These are phyloP conservation scores for Petrophora chlorosata DNA, from an alignment of 2,888 invertebrate species.

Conservation along the genomic window DNA sequence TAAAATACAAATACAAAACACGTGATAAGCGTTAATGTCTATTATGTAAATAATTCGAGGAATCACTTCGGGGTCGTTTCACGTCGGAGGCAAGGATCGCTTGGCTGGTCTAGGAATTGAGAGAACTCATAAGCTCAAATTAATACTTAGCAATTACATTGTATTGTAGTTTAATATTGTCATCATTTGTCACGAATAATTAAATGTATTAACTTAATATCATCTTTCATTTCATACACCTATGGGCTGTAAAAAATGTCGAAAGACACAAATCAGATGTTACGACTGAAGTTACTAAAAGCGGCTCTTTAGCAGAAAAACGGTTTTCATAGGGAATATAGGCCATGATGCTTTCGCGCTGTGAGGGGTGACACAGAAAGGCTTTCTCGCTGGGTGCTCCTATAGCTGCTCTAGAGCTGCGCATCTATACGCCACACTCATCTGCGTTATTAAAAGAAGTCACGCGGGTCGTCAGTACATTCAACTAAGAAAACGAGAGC, in stretches of 20 bases:
- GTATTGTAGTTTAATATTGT: slow-evolving; percentile 65
- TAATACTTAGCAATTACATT: slow-evolving; percentile 66
- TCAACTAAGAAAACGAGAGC: slow-evolving; percentile 27
- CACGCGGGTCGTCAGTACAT: slow-evolving; percentile 28
- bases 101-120: slow-evolving; percentile 80
- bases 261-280: slow-evolving; percentile 7
- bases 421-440: slow-evolving; percentile 44
- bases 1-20: slow-evolving; percentile 15
- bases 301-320: slow-evolving; percentile 54
- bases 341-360: slow-evolving; percentile 61
- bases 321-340: slow-evolving; percentile 72
- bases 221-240: slow-evolving; percentile 40
- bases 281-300: slow-evolving; percentile 32
- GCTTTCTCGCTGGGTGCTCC: slow-evolving; percentile 61
- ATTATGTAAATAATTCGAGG: slow-evolving; percentile 53
- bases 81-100: slow-evolving; percentile 56
- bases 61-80: slow-evolving; percentile 46
- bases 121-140: slow-evolving; percentile 77
- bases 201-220: slow-evolving; percentile 69
- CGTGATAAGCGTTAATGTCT: slow-evolving; percentile 35
- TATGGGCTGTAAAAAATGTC: slow-evolving; percentile 11
- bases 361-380: slow-evolving; percentile 71
- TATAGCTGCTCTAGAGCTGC: slow-evolving; percentile 39
- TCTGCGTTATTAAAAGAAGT: slow-evolving; percentile 59
- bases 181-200: slow-evolving; percentile 78